Evolutionary conservation across 2,113 vertebrate species (phyloP), one percentile per base, ranked within the genome.

Genomic region (Pampusana beccarii): DNA sequence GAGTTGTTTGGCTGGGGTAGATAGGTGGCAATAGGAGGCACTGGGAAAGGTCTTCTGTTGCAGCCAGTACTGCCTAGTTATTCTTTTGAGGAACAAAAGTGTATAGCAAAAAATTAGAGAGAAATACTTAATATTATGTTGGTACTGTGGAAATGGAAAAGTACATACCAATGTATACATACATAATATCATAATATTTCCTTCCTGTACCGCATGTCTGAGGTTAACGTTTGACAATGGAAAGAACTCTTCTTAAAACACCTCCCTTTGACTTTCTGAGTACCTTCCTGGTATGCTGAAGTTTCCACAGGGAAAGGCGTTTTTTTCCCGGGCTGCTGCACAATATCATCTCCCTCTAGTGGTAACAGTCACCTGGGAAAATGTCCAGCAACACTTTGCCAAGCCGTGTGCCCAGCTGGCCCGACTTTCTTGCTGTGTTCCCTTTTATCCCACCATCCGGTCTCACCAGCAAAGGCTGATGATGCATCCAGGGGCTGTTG

Each of bases 341-440:
- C 83, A 46, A 40, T 92, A 12, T 48, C 65, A 5, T 92, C 90
- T 88, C 95, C 96, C 93, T 92, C 95, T 97, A 33, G 92, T 17
- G 95, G 93, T 40, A n/a, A 78, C 56, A 6, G 16, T 7, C 11
- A 21, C 72, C 71, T n/a, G 11, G 10, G 56, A 66, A 13, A 23
- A 5, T 28, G 31, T 8, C 83, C 46, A 34, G 64, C 6, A 0
- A 6, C 44, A 20, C 7, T 26, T 72, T 0, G 6, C 65, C 54
- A 13, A 16, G 54, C 26, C 10, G 0, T 19, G n/a, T 7, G 50
- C 16, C 28, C 18, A 10, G 53, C 36, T 2, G 1, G 17, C 28
- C 5, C 2, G 2, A 16, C 44, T 20, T 58, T 33, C 28, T 36
- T 0, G 0, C 20, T 6, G 1, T 3, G 3, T 34, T 25, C 11